Evolutionary conservation across 2,113 vertebrate genomes (phyloP).

Genomic region (Nothobranchius kuhntae): DNA sequence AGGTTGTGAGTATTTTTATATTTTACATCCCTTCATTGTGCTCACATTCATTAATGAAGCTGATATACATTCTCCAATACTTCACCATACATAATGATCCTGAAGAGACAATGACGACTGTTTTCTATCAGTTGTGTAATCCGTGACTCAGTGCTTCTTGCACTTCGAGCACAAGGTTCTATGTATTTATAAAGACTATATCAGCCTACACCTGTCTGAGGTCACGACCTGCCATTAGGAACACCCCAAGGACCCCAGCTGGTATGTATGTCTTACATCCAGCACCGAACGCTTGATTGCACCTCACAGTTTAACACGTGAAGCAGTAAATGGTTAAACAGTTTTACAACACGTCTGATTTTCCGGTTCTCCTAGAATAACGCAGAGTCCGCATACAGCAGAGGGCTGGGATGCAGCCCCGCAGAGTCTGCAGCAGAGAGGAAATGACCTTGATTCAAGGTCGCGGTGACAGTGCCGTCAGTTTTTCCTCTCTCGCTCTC

Average conservation of each 20-base stretch:
- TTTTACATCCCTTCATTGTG: too few relatives aligned
- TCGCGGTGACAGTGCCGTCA: conserved; percentile 77
- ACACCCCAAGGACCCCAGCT: conserved; percentile 39
- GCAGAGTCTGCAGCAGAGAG: conserved; percentile 75
- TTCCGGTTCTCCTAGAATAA: background rate
- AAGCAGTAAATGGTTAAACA: conserved; percentile 10
- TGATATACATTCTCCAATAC: too few relatives aligned
- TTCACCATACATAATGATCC: background rate
- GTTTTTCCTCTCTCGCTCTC: conserved; percentile 52
- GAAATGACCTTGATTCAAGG: conserved; percentile 81
- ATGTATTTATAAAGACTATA: conserved; percentile 48
- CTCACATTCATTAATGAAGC: too few relatives aligned
- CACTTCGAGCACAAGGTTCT: conserved; percentile 25
- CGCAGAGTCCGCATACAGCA: conserved; percentile 64
- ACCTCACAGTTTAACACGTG: background rate
- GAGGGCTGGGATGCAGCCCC: conserved; percentile 60
- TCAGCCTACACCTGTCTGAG: conserved; percentile 72
- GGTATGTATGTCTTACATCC: background rate
- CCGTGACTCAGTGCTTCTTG: conserved; percentile 47
- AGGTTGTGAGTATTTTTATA: background rate
- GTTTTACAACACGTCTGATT: background rate
- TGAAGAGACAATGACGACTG: conserved; percentile 18
- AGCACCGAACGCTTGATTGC: background rate
- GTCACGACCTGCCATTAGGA: conserved; percentile 67
- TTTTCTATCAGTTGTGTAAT: conserved; percentile 32